Evolutionary conservation across 2,888 invertebrate genomes (phyloP), one percentile per base, ranked within the genome.

Genomic region (Anorthoa munda): DNA sequence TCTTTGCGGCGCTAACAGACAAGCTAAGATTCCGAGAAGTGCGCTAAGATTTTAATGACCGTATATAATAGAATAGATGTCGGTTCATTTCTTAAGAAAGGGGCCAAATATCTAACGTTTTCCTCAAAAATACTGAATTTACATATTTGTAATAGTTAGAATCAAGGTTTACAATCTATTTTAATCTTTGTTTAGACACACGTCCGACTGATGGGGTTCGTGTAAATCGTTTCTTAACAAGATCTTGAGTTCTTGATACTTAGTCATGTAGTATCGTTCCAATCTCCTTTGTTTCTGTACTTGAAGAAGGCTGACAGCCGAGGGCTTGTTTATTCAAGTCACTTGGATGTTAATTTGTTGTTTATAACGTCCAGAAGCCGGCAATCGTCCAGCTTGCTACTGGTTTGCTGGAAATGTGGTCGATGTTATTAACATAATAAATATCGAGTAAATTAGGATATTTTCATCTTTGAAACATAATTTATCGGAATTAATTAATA

Each of bases 181-280:
- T 93, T 89, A 90, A 89, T 81, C 77, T 85, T 87, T 94, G 93
- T 94, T 94, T 94, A 92, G 93, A 94, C 92, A 88, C 80, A 79
- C 89, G 90, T 90, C 90, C 78, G 81, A 76, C 86, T 87, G 90
- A 89, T 83, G 86, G 77, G 67, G 73, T 83, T 84, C 76, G 61
- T 66, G 76, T 80, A 82, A 79, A 85, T 83, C 59, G 66, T 81
- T 84, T 84, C 79, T 82, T 81, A 76, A 68, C 26, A 78, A 82
- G 45, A 71, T 75, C 78, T 77, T 72, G 76, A 53, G 26, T 50
- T 75, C 21, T 48, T 71, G 26, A 81, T 84, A 79, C 59, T 66
- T 66, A 39, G 15, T 18, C 7, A 50, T 61, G 45, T 26, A 48
- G 45, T 66, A 48, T 39, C 17, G 31, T 63, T 56, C 23, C 18